phyloP scores from a whole-genome alignment of 2,888 invertebrate genomes.

The Mamestra brassicae region DNA sequence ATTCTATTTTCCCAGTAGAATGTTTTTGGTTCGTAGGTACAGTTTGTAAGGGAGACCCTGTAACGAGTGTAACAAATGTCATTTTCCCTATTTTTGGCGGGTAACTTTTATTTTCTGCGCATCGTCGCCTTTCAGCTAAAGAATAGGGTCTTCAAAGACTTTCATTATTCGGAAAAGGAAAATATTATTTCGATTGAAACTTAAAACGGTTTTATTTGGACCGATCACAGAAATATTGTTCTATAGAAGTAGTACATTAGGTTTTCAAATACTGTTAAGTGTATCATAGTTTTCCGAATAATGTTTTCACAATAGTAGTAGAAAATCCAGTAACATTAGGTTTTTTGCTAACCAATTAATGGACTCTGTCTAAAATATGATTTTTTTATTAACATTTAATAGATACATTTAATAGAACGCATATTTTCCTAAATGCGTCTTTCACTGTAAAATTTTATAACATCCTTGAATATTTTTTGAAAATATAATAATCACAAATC shows the following conservation, averaged over 20 bases:
- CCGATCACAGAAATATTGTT: background rate
- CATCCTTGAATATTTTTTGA: too few relatives aligned
- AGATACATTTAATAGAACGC: too few relatives aligned
- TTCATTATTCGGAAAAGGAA: background rate
- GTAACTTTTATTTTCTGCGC: conserved; percentile 44
- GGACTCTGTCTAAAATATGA: too few relatives aligned
- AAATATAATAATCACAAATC: too few relatives aligned
- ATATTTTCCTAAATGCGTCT: too few relatives aligned
- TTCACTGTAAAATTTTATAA: too few relatives aligned
- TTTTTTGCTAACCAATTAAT: too few relatives aligned
- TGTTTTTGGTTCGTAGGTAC: conserved; percentile 3
- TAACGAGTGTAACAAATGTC: conserved; percentile 40
- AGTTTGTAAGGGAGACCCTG: conserved; percentile 6
- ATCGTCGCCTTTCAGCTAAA: conserved; percentile 3
- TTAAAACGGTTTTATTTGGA: background rate
- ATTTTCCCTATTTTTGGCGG: conserved; percentile 44
- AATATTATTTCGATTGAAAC: background rate
- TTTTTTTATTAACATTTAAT: too few relatives aligned
- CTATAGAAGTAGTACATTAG: background rate
- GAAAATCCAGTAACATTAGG: too few relatives aligned
- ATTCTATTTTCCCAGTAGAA: conserved; percentile 1
- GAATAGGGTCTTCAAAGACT: conserved; percentile 31
- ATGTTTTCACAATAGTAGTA: too few relatives aligned
- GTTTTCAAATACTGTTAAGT: background rate
- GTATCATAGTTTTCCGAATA: background rate